Conservation (phyloP, 2,888 invertebrate genomes). For the Gymnosoma rotundatum region DNA sequence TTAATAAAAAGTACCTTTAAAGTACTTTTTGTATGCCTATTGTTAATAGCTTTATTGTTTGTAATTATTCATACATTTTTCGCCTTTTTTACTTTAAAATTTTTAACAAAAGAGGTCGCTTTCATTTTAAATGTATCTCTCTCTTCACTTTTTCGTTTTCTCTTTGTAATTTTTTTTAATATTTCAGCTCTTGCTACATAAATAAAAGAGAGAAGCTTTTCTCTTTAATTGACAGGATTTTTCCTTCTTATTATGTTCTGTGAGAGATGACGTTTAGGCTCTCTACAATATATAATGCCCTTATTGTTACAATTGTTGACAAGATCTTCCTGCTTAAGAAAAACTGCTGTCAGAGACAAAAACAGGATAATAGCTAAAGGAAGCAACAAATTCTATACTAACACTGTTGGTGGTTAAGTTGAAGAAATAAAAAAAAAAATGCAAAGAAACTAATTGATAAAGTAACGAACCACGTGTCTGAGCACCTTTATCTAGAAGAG, state of each 20-base stretch:
- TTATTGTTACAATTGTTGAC: constrained; percentile 65
- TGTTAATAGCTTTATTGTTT: neutral
- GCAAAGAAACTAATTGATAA: constrained; percentile 5
- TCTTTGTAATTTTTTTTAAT: neutral
- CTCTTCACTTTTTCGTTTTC: neutral
- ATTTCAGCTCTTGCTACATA: too few relatives aligned
- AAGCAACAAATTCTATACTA: constrained; percentile 16
- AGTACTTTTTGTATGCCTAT: too few relatives aligned
- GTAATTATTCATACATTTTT: neutral
- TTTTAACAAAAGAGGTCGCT: constrained; percentile 1
- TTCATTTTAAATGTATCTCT: neutral
- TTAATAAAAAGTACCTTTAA: too few relatives aligned
- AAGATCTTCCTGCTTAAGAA: constrained; percentile 61
- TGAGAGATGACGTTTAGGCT: neutral
- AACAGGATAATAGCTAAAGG: constrained; percentile 15
- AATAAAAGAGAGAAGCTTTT: too few relatives aligned
- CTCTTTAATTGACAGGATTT: too few relatives aligned
- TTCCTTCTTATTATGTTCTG: neutral
- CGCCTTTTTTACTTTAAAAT: neutral
- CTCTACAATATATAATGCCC: constrained; percentile 23
- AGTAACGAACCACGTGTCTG: constrained; percentile 60
- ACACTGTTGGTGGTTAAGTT: constrained; percentile 30
- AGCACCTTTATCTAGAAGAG: constrained; percentile 45
- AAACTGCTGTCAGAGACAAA: constrained; percentile 13
- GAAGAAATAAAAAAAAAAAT: constrained; percentile 10